Conservation (phyloP, 2,888 invertebrate genomes). For the Drosophila acutilabella region DNA sequence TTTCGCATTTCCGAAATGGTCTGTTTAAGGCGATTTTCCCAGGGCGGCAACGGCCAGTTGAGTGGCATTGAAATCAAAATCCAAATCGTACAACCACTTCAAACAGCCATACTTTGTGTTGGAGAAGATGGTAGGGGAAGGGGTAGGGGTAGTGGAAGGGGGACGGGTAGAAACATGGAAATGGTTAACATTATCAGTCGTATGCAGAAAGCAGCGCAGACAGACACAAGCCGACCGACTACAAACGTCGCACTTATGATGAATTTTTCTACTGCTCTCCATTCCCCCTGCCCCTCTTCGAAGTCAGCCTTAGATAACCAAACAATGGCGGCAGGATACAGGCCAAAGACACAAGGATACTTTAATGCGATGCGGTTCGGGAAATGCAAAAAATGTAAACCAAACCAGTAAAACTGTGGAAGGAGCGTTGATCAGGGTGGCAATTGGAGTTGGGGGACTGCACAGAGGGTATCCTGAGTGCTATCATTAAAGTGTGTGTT, state of each 20-base stretch:
- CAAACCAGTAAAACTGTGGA: slow-evolving; percentile 20
- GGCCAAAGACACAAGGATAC: slow-evolving; percentile 39
- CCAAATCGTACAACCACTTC: slow-evolving; percentile 78
- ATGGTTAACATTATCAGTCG: slow-evolving; percentile 64
- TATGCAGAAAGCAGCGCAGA: slow-evolving; percentile 54
- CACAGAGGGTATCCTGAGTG: slow-evolving; percentile 35
- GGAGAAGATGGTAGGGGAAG: background rate
- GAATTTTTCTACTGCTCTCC: slow-evolving; percentile 37
- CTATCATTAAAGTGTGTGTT: slow-evolving; percentile 43
- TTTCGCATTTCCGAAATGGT: slow-evolving; percentile 73
- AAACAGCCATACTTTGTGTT: slow-evolving; percentile 21
- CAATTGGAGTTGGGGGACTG: background rate
- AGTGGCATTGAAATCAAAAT: slow-evolving; percentile 81
- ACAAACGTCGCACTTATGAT: slow-evolving; percentile 64
- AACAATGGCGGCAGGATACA: slow-evolving; percentile 60
- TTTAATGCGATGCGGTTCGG: slow-evolving; percentile 5
- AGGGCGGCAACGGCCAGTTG: slow-evolving; percentile 69
- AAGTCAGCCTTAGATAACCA: slow-evolving; percentile 68
- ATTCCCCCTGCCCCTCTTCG: too few species aligned
- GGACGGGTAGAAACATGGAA: too few species aligned
- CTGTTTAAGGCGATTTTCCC: slow-evolving; percentile 81
- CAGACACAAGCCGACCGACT: slow-evolving; percentile 11
- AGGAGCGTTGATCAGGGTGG: too few species aligned
- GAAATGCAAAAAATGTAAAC: slow-evolving; percentile 30
- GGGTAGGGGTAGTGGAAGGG: background rate